Evolutionary conservation across 2,113 vertebrate genomes (phyloP).

Genomic region (Dipodomys spectabilis): DNA sequence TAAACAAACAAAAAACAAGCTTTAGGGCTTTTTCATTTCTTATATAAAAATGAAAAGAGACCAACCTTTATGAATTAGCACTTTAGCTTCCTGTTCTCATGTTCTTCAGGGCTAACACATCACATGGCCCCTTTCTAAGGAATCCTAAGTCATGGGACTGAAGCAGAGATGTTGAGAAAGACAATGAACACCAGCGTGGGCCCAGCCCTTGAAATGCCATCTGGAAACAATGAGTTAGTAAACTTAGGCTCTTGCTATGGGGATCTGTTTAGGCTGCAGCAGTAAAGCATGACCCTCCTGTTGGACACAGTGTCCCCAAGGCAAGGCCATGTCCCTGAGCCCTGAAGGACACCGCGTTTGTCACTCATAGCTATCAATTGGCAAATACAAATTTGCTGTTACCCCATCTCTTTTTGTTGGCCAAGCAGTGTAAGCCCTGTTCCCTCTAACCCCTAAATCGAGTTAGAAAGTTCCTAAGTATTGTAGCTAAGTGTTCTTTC

Average conservation of each 20-base stretch:
- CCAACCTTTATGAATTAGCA: background rate
- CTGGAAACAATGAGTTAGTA: slow-evolving; percentile 31
- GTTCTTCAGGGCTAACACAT: background rate
- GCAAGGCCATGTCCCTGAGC: background rate
- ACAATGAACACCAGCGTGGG: background rate
- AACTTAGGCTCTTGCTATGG: background rate
- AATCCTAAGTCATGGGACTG: background rate
- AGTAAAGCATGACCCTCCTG: background rate
- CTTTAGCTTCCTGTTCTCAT: background rate
- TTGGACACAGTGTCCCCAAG: background rate
- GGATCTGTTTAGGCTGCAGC: background rate
- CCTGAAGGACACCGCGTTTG: background rate
- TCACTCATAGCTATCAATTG: background rate
- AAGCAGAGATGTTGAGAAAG: background rate
- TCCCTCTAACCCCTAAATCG: background rate
- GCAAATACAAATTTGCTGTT: background rate
- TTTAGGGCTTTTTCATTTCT: background rate
- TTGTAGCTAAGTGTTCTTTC: background rate
- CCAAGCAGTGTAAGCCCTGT: background rate
- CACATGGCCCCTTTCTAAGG: background rate
- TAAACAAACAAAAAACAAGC: too few relatives aligned
- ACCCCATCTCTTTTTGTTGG: background rate
- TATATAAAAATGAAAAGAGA: slow-evolving; percentile 21
- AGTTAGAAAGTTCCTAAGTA: background rate
- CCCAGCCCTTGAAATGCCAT: background rate